Conservation (phyloP, 2,113 vertebrate species). For the Pseudopodoces humilis region DNA sequence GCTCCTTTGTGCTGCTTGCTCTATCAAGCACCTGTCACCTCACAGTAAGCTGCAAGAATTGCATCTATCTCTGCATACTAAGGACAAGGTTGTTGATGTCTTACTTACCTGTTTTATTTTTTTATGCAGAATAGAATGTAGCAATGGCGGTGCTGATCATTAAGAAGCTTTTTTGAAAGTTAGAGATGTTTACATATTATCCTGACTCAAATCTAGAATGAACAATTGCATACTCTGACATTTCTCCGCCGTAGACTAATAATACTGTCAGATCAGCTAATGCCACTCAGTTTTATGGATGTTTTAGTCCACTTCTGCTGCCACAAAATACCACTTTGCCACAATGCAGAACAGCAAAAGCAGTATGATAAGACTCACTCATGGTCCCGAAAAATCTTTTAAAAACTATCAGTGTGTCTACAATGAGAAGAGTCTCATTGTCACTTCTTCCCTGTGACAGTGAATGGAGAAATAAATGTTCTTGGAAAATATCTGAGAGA, state of each 20-base stretch:
- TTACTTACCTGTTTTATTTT: not conserved
- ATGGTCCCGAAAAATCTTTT: not conserved
- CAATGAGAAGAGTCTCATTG: not conserved
- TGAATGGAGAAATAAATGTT: not conserved
- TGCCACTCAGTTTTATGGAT: not conserved
- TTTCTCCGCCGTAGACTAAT: not conserved
- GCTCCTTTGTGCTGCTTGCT: not conserved
- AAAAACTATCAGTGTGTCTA: not conserved
- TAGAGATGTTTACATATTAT: not conserved
- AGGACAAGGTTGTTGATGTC: not conserved
- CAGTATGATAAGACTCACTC: not conserved
- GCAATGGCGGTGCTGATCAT: not conserved
- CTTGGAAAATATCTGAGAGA: not conserved
- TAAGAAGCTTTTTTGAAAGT: not conserved
- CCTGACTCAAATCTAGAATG: not conserved
- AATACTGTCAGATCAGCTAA: not conserved
- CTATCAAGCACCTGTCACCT: conserved; percentile 13
- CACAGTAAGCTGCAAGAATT: not conserved
- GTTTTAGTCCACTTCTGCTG: not conserved
- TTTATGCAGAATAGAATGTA: not conserved
- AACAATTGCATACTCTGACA: not conserved
- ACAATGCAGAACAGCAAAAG: not conserved
- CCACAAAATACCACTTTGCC: not conserved
- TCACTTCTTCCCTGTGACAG: not conserved
- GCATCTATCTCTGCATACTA: not conserved